Conservation (phyloP, 53 echinoderm and acorn worm species). For the Hippasteria phrygiana region DNA sequence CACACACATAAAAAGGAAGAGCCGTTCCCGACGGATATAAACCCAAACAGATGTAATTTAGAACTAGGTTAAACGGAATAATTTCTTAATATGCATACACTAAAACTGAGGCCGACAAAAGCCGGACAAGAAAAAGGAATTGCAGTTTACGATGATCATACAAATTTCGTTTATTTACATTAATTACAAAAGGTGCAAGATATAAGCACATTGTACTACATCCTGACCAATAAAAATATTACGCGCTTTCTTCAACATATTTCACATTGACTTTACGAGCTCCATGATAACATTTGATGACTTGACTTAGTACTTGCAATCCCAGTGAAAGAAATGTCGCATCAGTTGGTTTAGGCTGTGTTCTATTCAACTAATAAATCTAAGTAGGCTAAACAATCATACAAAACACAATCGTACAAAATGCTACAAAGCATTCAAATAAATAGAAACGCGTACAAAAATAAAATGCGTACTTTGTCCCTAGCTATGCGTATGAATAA, state of each 20-base stretch:
- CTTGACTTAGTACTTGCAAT: no score
- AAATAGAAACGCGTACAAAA: constrained; percentile 7
- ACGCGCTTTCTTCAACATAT: not conserved
- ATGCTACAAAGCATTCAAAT: not conserved
- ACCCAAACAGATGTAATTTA: no score
- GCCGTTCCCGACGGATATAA: no score
- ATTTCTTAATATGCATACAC: no score
- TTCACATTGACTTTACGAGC: not conserved
- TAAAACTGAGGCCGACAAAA: no score
- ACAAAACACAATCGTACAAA: constrained; percentile 12
- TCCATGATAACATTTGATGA: no score
- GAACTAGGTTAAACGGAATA: no score
- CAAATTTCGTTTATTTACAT: constrained; percentile 64
- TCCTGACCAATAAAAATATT: no score
- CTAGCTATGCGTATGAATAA: not conserved
- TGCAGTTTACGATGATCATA: constrained; percentile 11
- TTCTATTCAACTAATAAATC: not conserved
- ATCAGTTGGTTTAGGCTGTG: no score
- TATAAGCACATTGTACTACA: not conserved
- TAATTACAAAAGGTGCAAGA: constrained; percentile 36
- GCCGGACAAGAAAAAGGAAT: no score
- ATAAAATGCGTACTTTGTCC: not conserved
- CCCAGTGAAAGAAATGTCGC: no score
- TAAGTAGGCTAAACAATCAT: not conserved
- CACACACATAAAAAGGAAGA: no score